A percentile compares a stretch with the other conserved stretches of the same genome.
Evolutionary conservation across 2,113 vertebrate genomes (phyloP).

Genomic region (Heterocephalus glaber): DNA sequence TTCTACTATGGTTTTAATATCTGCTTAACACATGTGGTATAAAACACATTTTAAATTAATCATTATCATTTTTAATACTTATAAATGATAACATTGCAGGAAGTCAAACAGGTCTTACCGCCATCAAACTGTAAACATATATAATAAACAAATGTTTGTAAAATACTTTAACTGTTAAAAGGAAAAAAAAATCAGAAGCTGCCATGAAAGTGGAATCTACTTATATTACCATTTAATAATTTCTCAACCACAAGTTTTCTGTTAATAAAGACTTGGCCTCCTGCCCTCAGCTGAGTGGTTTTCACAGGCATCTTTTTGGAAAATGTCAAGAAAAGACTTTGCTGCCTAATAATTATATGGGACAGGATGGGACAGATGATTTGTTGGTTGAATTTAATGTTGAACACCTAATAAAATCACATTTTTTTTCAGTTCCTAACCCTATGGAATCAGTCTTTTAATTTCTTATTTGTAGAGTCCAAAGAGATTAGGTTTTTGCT

Average conservation of each 20-base stretch:
- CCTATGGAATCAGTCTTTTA: not conserved
- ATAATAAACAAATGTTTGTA: not conserved
- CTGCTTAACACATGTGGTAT: not conserved
- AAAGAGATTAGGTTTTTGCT: not conserved
- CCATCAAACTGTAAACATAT: not conserved
- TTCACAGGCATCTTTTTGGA: constrained; percentile 30
- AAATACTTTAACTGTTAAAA: constrained; percentile 35
- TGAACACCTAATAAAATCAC: constrained; percentile 12
- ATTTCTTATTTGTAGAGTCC: not conserved
- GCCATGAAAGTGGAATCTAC: not conserved
- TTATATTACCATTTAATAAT: not conserved
- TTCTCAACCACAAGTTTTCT: not conserved
- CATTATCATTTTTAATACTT: not conserved
- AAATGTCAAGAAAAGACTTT: constrained; percentile 56
- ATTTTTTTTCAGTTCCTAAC: constrained; percentile 11
- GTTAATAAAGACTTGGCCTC: constrained; percentile 14
- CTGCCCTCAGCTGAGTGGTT: not conserved
- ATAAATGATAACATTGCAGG: not conserved
- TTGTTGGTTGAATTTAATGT: not conserved
- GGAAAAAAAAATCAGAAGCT: not conserved
- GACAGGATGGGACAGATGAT: not conserved
- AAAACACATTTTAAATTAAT: constrained; percentile 44
- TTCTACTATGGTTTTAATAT: not conserved
- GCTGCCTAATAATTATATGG: constrained; percentile 11
- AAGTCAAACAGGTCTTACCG: not conserved